phyloP scores from a whole-genome alignment of 2,888 invertebrate species.

The Aethes cnicana region DNA sequence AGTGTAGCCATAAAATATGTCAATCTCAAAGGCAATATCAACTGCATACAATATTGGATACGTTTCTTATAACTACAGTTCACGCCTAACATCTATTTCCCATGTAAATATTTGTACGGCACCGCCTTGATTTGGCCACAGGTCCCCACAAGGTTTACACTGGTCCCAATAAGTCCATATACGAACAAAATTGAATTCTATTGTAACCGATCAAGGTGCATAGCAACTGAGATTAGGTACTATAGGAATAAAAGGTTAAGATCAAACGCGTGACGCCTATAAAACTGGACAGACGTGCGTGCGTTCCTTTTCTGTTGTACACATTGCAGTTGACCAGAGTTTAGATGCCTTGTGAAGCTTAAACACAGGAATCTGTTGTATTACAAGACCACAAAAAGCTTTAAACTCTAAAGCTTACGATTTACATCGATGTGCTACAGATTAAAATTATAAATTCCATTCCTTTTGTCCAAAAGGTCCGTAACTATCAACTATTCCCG shows the following conservation, averaged over 20 bases:
- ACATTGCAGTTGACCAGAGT: constrained; percentile 8
- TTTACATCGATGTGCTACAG: too few relatives aligned
- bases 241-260: not conserved
- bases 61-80: constrained; percentile 7
- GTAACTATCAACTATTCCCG: too few relatives aligned
- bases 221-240: not conserved
- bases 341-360: too few relatives aligned
- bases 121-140: constrained; percentile 1
- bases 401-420: too few relatives aligned
- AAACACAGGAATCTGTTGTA: too few relatives aligned
- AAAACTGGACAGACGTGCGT: constrained; percentile 6
- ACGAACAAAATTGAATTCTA: not conserved
- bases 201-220: not conserved
- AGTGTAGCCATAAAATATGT: too few relatives aligned
- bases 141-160: constrained; percentile 1
- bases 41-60: constrained; percentile 2
- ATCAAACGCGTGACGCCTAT: not conserved
- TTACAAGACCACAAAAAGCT: too few relatives aligned
- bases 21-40: constrained; percentile 3
- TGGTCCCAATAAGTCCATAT: not conserved
- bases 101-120: constrained; percentile 16
- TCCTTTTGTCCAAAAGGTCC: too few relatives aligned
- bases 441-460: too few relatives aligned
- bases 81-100: constrained; percentile 4
- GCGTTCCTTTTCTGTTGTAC: constrained; percentile 9